Evolutionary conservation across 2,888 invertebrate species (phyloP), one percentile per base, ranked within the genome.

Genomic region (Trissolcus brochymenae): DNA sequence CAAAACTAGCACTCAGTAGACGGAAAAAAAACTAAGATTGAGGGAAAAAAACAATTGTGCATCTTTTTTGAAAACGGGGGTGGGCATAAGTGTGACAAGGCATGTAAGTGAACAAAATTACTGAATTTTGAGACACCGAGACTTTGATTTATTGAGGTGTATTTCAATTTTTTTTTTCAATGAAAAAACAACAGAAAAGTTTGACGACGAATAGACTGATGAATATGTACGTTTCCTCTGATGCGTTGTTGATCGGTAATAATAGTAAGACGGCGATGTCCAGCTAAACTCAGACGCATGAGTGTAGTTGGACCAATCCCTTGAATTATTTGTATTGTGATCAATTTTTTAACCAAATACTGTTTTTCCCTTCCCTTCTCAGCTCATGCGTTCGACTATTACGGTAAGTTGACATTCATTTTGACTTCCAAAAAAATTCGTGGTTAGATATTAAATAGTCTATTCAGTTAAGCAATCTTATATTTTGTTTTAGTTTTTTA

Each of bases 361-460:
- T 86, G 86, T 88, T 89, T 87, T 88, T 87, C 85, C 86, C 85
- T 88, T 85, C 86, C 85, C 85, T 87, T 86, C 88, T 88, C 88
- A 96, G 97, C 97, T 92, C 97, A 96, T 94, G 96, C 97, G 90
- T 96, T 97, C 93, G 98, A 97, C 93, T 98, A 98, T 92, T 98
- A 98, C 96, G 98, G 98, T 98, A 96, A 97, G 98, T 97, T 93
- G 92, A 92, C 92, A 92, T 93, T 93, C 92, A 92, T 92, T 91
- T 92, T 91, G 91, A 85, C 89, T 89, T 85, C 2, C 87, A 35
- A 85, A 80, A 80, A 76, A 80, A 80, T 81, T 83, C 81, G 80
- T 51, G 19, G 51, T 51, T 51, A 16, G 51, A 51, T 17, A 46
- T 46, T 46, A 49, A 21, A 67, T 72, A 72, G 65, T 59, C 60